Conservation (phyloP, 2,113 vertebrate genomes). For the Glareola pratincola region DNA sequence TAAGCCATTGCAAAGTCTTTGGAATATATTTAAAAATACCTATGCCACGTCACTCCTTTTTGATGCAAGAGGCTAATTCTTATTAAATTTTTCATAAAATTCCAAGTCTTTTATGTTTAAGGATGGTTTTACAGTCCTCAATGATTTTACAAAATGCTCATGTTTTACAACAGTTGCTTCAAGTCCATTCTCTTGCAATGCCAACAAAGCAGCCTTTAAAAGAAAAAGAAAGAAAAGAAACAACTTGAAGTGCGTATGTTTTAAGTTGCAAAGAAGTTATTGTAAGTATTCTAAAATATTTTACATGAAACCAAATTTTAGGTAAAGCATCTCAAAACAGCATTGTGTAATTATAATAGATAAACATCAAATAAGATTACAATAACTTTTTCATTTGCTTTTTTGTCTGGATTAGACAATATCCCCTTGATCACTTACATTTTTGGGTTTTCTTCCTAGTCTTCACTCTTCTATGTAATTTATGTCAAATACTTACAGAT, state of each 20-base stretch:
- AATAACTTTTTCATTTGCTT: not conserved
- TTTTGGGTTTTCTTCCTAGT: not conserved
- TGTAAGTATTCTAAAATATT: not conserved
- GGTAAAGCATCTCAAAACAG: not conserved
- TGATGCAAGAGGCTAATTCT: not conserved
- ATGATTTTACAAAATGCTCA: slow-evolving; percentile 77
- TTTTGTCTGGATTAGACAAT: not conserved
- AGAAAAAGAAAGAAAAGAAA: not conserved
- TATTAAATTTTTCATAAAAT: slow-evolving; percentile 76
- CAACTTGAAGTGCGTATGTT: not conserved
- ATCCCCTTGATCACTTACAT: not conserved
- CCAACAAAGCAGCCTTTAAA: slow-evolving; percentile 87
- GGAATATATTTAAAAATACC: not conserved
- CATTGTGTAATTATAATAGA: not conserved
- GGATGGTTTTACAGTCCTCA: slow-evolving; percentile 82
- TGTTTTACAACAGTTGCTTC: slow-evolving; percentile 78
- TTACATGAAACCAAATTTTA: not conserved
- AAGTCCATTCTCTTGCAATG: slow-evolving; percentile 84
- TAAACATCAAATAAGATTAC: not conserved
- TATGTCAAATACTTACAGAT: not conserved
- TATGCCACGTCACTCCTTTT: not conserved
- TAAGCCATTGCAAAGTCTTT: not conserved
- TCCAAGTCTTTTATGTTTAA: slow-evolving; percentile 78
- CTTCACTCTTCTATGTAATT: not conserved
- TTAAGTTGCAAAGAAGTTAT: not conserved